Conservation (phyloP, 2,797 vertebrate species). For the Brachyrhaphis roseni region DNA sequence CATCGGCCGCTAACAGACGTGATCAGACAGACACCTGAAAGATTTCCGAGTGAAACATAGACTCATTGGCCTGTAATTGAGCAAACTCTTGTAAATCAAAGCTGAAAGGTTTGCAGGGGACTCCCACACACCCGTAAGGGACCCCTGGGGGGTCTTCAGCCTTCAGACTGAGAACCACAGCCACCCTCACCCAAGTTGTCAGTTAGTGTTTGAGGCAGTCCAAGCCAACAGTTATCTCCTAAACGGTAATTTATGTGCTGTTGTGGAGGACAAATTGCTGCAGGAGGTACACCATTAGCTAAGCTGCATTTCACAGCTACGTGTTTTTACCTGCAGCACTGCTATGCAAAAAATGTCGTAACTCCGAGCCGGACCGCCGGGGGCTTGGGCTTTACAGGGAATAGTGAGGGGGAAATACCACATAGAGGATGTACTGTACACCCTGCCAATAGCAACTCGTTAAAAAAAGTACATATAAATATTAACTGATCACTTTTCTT, state of each 20-base stretch:
- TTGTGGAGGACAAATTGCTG: conserved; percentile 75
- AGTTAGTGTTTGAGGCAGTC: conserved; percentile 24
- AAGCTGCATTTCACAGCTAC: conserved; percentile 65
- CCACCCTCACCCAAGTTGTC: conserved; percentile 23
- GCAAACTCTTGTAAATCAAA: conserved; percentile 52
- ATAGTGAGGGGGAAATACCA: not conserved
- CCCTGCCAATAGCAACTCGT: not conserved
- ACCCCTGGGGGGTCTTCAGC: conserved; percentile 7
- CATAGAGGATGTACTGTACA: not conserved
- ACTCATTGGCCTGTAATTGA: conserved; percentile 43
- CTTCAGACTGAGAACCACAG: not conserved
- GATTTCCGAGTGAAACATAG: conserved; percentile 31
- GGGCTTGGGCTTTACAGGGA: conserved; percentile 37
- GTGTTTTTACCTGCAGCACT: conserved; percentile 81
- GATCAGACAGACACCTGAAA: conserved; percentile 27
- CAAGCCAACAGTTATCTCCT: conserved; percentile 44
- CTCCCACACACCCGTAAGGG: conserved; percentile 32
- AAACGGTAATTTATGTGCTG: conserved; percentile 73
- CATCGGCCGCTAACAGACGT: conserved; percentile 2
- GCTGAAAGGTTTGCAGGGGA: conserved; percentile 32
- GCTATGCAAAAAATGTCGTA: conserved; percentile 79
- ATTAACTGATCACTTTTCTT: not conserved
- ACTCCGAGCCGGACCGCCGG: conserved; percentile 51
- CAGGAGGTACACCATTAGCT: conserved; percentile 73
- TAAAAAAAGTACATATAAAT: not conserved